Conservation (phyloP, 1,140 invertebrate genomes). For the Dryas iulia region DNA sequence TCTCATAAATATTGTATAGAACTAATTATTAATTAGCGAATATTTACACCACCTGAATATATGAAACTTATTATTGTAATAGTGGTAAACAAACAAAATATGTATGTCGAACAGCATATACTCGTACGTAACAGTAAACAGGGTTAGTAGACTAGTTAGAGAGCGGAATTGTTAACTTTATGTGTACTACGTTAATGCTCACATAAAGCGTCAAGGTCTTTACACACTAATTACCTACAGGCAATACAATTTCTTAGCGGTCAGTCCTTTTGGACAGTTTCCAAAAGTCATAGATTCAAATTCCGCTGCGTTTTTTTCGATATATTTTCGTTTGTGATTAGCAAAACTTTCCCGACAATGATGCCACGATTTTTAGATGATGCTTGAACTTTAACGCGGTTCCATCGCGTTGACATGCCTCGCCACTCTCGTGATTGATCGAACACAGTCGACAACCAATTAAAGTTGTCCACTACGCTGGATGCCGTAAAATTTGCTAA, state of each 20-base stretch:
- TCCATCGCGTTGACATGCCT: constrained; percentile 22
- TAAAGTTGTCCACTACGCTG: constrained; percentile 66
- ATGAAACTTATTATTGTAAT: background rate
- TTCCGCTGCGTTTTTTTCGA: too few relatives aligned
- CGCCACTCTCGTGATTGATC: constrained; percentile 53
- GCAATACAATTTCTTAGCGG: too few relatives aligned
- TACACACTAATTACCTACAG: constrained; percentile 7
- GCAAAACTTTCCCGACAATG: constrained; percentile 10
- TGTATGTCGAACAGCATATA: background rate
- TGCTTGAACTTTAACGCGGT: constrained; percentile 10
- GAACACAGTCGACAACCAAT: constrained; percentile 52
- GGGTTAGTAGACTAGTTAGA: background rate
- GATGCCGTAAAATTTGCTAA: constrained; percentile 46
- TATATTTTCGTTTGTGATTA: constrained; percentile 24
- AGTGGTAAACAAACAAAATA: background rate
- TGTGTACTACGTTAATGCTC: background rate
- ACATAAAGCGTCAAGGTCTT: constrained; percentile 10
- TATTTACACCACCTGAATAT: background rate
- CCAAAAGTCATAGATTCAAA: too few relatives aligned
- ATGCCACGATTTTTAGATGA: constrained; percentile 20
- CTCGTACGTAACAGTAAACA: background rate
- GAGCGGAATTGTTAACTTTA: background rate
- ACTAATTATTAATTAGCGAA: background rate
- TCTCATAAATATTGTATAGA: too few relatives aligned
- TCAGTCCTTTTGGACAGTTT: too few relatives aligned